phyloP scores from a whole-genome alignment of 2,797 vertebrate species.

The Mastacembelus armatus region DNA sequence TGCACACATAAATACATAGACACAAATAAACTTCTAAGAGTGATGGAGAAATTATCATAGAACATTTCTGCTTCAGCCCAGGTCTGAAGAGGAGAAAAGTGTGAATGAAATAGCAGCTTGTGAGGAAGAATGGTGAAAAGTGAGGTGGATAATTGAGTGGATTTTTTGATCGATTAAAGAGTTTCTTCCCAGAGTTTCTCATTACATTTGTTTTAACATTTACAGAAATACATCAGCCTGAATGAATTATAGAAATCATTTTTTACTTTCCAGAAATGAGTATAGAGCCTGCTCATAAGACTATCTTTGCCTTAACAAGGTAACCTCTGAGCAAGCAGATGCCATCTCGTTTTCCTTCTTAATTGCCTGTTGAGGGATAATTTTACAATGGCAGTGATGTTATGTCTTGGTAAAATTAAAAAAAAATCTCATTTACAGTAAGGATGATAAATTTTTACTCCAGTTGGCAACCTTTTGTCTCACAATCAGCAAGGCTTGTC shows the following conservation, averaged over 20 bases:
- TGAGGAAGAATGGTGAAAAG: slow-evolving; percentile 1
- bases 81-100: background rate
- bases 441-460: slow-evolving; percentile 24
- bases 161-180: background rate
- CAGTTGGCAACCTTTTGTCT: slow-evolving; percentile 43
- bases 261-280: slow-evolving; percentile 21
- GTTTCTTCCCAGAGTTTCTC: background rate
- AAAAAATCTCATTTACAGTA: slow-evolving; percentile 38
- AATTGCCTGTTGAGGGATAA: slow-evolving; percentile 30
- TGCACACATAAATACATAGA: slow-evolving; percentile 1
- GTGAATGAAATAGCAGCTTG: background rate
- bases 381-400: slow-evolving; percentile 18
- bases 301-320: slow-evolving; percentile 11
- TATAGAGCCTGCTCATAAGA: slow-evolving; percentile 1
- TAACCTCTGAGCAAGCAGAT: slow-evolving; percentile 21
- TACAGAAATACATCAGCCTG: slow-evolving; percentile 12
- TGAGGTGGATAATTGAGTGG: too few relatives aligned
- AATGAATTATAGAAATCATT: slow-evolving; percentile 27
- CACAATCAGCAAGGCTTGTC: slow-evolving; percentile 12
- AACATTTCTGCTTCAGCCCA: background rate
- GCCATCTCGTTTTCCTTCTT: slow-evolving; percentile 20
- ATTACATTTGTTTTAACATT: too few relatives aligned
- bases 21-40: slow-evolving; percentile 3
- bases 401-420: slow-evolving; percentile 38
- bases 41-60: slow-evolving; percentile 14